Evolutionary conservation across 1,140 invertebrate species (phyloP), one percentile per base, ranked within the genome.

Genomic region (Penaeus chinensis): DNA sequence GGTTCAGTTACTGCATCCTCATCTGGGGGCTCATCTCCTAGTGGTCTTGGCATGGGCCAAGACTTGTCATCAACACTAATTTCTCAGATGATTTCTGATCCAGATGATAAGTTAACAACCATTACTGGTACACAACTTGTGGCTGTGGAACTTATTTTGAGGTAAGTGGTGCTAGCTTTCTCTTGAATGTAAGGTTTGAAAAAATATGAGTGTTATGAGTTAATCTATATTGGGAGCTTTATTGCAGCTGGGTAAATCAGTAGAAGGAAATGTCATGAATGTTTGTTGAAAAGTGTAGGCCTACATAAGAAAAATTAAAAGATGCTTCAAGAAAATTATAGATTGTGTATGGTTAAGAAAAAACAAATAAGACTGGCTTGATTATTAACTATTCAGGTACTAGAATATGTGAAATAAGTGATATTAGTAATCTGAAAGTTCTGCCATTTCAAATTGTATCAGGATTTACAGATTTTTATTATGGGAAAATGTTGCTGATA

Each of bases 81-180:
- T 71, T 62, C 47, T 19, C 22, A n/a, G 20, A 69, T 24, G 19
- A 47, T 19, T 62, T 79, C 37, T 3, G 66, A 82, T 24, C 63
- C n/a, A 27, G n/a, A 62, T n/a, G 16, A 81, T 42, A 71, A 37
- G 42, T 27, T 61, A 24, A 42, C 42, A 60, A 22, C n/a, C 11
- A 32, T 87, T 74, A 42, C 79, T 37, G 78, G 71, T 22, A 24
- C 79, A 42, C 85, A 87, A 2, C 18, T 37, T 61, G 65, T 54
- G 82, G 78, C 78, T 74, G n/a, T 79, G 42, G 85, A 87, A 5
- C 60, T 87, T 47, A 37, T 87, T 66, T 37, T 87, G 16, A 82
- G 85, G 85, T 87, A 54, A 54, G 16, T 54, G 54, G 16, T 54
- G 54, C 5, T 16, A 8, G 54, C 0, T 54, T 54, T 5, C 54